Percentiles rank a stretch among this genome's conserved stretches.
These are phyloP conservation scores for Xiphorhynchus erythropygius DNA, from an alignment of 2,797 vertebrate genomes.

Conservation along the genomic window DNA sequence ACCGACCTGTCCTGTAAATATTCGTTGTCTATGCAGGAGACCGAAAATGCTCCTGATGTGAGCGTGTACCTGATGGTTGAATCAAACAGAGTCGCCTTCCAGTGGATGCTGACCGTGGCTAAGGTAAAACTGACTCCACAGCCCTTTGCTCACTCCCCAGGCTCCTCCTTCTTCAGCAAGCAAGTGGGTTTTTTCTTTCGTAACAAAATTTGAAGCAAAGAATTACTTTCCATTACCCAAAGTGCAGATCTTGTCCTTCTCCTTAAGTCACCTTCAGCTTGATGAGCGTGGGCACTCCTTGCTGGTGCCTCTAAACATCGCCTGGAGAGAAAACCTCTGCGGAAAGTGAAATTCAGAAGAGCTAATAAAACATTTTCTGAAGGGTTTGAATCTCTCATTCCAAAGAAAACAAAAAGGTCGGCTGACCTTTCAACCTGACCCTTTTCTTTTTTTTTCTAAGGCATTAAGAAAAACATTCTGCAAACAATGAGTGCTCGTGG, in stretches of 20 bases:
- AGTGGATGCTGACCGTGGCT: background rate
- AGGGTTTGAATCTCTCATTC: constrained; percentile 68
- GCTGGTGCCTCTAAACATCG: constrained; percentile 54
- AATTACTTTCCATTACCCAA: constrained; percentile 2
- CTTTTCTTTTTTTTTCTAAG: constrained; percentile 58
- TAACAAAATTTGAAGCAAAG: background rate
- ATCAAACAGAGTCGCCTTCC: background rate
- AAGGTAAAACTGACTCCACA: background rate
- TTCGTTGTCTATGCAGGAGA: background rate
- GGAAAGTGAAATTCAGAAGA: constrained; percentile 67
- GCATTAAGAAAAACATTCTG: constrained; percentile 75
- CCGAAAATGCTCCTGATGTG: background rate
- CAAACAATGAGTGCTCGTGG: constrained; percentile 70
- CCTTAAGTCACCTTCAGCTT: constrained; percentile 60
- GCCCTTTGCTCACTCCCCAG: background rate
- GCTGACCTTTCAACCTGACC: constrained; percentile 71
- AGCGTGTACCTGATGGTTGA: background rate
- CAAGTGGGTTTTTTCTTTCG: background rate
- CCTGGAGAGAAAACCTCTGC: constrained; percentile 57
- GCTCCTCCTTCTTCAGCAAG: background rate
- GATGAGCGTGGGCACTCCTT: constrained; percentile 23
- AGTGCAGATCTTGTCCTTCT: constrained; percentile 26
- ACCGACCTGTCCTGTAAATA: background rate
- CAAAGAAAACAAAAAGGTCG: constrained; percentile 75
- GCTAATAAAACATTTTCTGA: constrained; percentile 73